These are phyloP conservation scores for Lutra lutra DNA, from an alignment of 2,797 vertebrate genomes.

Conservation along the genomic window DNA sequence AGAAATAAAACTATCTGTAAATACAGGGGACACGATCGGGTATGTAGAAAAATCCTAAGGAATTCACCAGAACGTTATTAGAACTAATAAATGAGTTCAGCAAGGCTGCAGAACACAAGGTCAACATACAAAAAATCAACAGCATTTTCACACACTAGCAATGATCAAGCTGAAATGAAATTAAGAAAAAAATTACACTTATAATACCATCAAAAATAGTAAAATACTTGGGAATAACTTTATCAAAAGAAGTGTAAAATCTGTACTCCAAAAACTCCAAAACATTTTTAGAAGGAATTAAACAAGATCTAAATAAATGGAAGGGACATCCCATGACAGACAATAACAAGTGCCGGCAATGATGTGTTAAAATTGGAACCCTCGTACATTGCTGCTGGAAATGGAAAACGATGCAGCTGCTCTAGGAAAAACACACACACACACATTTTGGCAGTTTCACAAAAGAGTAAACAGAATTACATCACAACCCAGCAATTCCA, in stretches of 20 bases:
- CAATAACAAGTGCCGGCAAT: slow-evolving; percentile 53
- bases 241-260: slow-evolving; percentile 48
- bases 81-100: slow-evolving; percentile 40
- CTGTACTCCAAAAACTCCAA: slow-evolving; percentile 25
- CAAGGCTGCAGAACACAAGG: not conserved
- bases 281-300: slow-evolving; percentile 45
- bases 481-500: slow-evolving; percentile 49
- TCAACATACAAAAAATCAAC: slow-evolving; percentile 29
- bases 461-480: slow-evolving; percentile 66
- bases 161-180: slow-evolving; percentile 47
- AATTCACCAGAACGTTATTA: slow-evolving; percentile 45
- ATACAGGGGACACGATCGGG: not conserved
- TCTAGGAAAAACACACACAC: not conserved
- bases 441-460: slow-evolving; percentile 47
- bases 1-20: slow-evolving; percentile 49
- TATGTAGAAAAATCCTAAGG: slow-evolving; percentile 41
- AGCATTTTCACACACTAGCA: slow-evolving; percentile 43
- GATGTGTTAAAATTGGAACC: slow-evolving; percentile 37
- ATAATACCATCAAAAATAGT: slow-evolving; percentile 8
- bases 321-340: slow-evolving; percentile 61
- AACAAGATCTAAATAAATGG: slow-evolving; percentile 44
- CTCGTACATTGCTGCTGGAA: slow-evolving; percentile 15
- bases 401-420: slow-evolving; percentile 64
- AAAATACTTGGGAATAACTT: slow-evolving; percentile 41
- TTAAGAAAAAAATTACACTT: slow-evolving; percentile 46